These are phyloP conservation scores for Camelus bactrianus DNA, from an alignment of 2,113 vertebrate genomes.

Conservation along the genomic window DNA sequence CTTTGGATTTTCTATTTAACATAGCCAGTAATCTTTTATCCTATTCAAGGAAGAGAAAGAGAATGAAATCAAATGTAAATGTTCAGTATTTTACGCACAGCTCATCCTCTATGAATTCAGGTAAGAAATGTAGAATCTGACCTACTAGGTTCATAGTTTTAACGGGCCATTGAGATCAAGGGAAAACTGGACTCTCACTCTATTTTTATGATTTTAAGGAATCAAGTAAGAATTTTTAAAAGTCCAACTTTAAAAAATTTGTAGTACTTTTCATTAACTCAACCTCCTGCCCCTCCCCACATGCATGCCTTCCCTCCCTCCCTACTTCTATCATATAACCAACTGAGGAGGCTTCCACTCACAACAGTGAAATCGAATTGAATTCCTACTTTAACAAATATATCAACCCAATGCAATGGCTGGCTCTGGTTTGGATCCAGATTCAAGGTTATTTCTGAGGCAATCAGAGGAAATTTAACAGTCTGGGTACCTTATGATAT, in stretches of 20 bases:
- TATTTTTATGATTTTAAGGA: constrained; percentile 21
- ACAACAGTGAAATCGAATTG: not conserved
- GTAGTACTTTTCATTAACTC: not conserved
- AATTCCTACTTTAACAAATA: not conserved
- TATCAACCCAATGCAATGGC: not conserved
- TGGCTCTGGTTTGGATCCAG: not conserved
- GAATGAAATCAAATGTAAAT: not conserved
- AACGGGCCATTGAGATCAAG: not conserved
- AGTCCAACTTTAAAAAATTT: not conserved
- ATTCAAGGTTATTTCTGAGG: not conserved
- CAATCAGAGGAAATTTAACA: not conserved
- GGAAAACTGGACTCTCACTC: not conserved
- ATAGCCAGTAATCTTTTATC: not conserved
- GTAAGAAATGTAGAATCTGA: not conserved
- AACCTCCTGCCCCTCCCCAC: too few relatives aligned
- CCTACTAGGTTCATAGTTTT: not conserved
- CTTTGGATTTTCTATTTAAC: not conserved
- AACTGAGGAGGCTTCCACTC: not conserved
- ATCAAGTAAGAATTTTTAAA: constrained; percentile 6
- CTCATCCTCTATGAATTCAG: not conserved
- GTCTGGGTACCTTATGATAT: not conserved
- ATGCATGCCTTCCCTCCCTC: not conserved
- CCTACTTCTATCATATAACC: not conserved
- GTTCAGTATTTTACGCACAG: not conserved
- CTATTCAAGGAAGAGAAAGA: not conserved